Percentiles rank a stretch among this genome's conserved stretches.
Evolutionary conservation across 1,140 invertebrate genomes (phyloP).

Genomic region (Drosophila parabipectinata): DNA sequence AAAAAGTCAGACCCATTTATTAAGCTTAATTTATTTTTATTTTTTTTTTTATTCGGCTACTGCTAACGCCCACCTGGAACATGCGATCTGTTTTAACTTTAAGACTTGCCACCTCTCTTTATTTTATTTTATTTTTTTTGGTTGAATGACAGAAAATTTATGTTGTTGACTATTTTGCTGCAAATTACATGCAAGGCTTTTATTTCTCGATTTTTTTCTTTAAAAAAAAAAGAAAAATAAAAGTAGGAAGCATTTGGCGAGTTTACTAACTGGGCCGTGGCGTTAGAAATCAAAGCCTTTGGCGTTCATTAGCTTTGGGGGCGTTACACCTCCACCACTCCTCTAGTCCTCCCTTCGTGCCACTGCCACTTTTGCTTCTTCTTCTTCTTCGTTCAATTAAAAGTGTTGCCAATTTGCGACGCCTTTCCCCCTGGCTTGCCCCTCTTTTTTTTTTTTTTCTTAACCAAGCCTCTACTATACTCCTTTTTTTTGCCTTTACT

Average conservation of each 20-base stretch:
- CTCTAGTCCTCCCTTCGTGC: not conserved
- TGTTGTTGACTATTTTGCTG: conserved; percentile 79
- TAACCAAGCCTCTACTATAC: not conserved
- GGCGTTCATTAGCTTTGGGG: conserved; percentile 84
- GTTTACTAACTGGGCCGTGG: conserved; percentile 59
- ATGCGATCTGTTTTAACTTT: conserved; percentile 35
- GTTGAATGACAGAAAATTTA: conserved; percentile 58
- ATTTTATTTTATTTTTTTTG: not conserved
- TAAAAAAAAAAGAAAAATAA: not conserved
- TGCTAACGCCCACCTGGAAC: conserved; percentile 37
- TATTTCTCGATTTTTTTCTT: not conserved
- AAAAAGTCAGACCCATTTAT: conserved; percentile 16
- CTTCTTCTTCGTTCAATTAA: conserved; percentile 74
- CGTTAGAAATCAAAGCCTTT: conserved; percentile 80
- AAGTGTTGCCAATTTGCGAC: conserved; percentile 80
- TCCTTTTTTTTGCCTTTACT: conserved; percentile 9
- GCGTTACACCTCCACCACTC: conserved; percentile 49
- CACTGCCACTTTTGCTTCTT: conserved; percentile 4
- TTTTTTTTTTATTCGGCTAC: conserved; percentile 23
- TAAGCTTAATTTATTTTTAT: conserved; percentile 36
- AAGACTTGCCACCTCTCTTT: conserved; percentile 1
- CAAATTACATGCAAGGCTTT: conserved; percentile 76
- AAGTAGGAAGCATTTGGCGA: not conserved
- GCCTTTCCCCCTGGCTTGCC: conserved; percentile 28
- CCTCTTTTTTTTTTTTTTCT: not conserved